Base-by-base conservation (phyloP, 1,140 invertebrate species). In the Hyles euphorbiae region DNA sequence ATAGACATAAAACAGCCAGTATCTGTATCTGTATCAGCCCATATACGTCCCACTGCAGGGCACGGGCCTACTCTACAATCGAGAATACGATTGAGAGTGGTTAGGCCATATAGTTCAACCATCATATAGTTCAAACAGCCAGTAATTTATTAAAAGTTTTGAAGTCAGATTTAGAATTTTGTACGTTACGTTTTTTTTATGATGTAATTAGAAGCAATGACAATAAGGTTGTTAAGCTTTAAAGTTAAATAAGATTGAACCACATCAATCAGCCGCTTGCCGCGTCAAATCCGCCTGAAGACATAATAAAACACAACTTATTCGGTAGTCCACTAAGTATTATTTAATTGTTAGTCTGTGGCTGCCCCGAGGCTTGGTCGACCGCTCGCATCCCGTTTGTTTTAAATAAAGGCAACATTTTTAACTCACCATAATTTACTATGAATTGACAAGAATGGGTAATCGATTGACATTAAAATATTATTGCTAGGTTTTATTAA, bases 281-380 rank as follows among this genome's bases (percentile, higher is more conserved):
- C 72, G 79, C 74, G 78, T 81, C 72, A 84, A 83, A 88, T 71
- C 50, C 70, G 83, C 86, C 81, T 57, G 69, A 67, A 77, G 86
- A 76, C 65, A 85, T 76, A 70, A 78, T 86, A 76, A 78, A 78
- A 79, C 60, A 70, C 60, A 77, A 78, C 69, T 83, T 83, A 79
- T 86, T 79, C 83, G 74, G 83, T 86, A 88, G 83, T 80, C 74
- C 50, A 46, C 70, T 87, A 85, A 87, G 80, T 76, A 81, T 83
- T 81, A 86, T 87, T 87, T 88, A 86, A 88, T 88, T 86, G 78
- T 84, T 77, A 72, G 81, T 76, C 71, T 78, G 81, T 78, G 70
- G 62, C 58, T 56, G 63, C 76, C 81, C 73, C 57, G 53, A 69
- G 76, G 69, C 45, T 54, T 45, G 59, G 63, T 36, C 57, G 66